Conservation (phyloP, 2,888 invertebrate genomes). For the Synergus umbraculus region DNA sequence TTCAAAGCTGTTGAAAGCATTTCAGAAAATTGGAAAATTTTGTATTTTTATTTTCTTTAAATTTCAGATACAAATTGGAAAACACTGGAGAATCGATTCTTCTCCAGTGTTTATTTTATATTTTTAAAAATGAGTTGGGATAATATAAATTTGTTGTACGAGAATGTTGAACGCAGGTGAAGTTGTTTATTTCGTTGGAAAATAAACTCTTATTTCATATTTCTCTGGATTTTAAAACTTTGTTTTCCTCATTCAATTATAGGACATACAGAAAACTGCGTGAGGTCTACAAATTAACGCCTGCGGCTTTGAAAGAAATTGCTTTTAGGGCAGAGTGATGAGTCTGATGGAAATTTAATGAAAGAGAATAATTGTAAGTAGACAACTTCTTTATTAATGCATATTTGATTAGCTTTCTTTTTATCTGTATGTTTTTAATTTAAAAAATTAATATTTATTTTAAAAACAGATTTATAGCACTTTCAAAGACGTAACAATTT, state of each 20-base stretch:
- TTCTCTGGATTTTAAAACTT: conserved; percentile 17
- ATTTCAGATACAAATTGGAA: too few species aligned
- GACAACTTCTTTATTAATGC: not conserved
- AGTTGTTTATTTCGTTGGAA: not conserved
- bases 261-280: conserved; percentile 17
- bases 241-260: conserved; percentile 26
- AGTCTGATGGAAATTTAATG: conserved; percentile 20
- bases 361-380: not conserved
- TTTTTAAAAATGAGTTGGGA: not conserved
- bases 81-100: not conserved
- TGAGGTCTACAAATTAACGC: conserved; percentile 30
- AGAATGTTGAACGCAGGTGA: not conserved
- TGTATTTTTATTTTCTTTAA: too few species aligned
- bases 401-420: not conserved
- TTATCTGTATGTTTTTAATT: too few species aligned
- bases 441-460: too few species aligned
- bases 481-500: conserved; percentile 16
- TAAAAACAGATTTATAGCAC: not conserved
- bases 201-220: conserved; percentile 31
- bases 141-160: not conserved
- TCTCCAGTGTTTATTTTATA: not conserved
- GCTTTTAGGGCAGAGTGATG: not conserved
- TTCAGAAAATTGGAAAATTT: not conserved
- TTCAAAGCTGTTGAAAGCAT: not conserved
- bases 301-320: not conserved